Base-by-base conservation (phyloP, 2,888 invertebrate species). In the Anagyrus pseudococci region DNA sequence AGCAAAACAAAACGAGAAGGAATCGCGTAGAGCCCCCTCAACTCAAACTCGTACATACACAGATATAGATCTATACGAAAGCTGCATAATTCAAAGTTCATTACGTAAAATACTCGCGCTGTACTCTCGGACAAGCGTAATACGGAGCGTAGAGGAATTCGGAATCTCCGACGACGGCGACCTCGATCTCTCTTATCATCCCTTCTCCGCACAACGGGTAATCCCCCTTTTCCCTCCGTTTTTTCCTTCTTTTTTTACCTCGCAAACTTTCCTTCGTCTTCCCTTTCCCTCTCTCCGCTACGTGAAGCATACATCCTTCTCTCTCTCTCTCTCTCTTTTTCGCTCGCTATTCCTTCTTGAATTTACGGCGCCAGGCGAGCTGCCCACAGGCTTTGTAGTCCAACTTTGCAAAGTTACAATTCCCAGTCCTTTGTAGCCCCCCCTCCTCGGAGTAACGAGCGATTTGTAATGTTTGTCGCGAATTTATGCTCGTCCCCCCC, bases 1-100 rank as follows among this genome's bases (percentile, higher is more conserved):
- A 17, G 20, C 10, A 29, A 1, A 23, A 44, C 23, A 25, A 44
- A 55, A 29, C 37, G 25, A 56, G 26, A 58, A 52, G 22, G 25
- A 15, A 41, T 13, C 4, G 47, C 2, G 23, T 23, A 22, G 41
- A 13, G 4, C 6, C 19, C 22, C 13, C 26, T 26, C 49, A 33
- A 7, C 33, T 6, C 33, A 13, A 33, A 4, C 41, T n/a, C 50
- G 52, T 54, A 40, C 26, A 49, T 26, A 43, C 49, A 47, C 49
- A 57, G 54, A 48, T 25, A 40, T 54, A 40, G 25, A 53, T 55
- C 20, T 43, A 33, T 46, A 48, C 48, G 69, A 67, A 69, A 71
- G 68, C 65, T 74, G 71, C 70, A 74, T 75, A 73, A 74, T 72
- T 73, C 70, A 73, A 69, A 70, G 68, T 73, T 74, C 73, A 73